phyloP scores from a whole-genome alignment of 2,888 invertebrate genomes.

The Synergus gifuensis region DNA sequence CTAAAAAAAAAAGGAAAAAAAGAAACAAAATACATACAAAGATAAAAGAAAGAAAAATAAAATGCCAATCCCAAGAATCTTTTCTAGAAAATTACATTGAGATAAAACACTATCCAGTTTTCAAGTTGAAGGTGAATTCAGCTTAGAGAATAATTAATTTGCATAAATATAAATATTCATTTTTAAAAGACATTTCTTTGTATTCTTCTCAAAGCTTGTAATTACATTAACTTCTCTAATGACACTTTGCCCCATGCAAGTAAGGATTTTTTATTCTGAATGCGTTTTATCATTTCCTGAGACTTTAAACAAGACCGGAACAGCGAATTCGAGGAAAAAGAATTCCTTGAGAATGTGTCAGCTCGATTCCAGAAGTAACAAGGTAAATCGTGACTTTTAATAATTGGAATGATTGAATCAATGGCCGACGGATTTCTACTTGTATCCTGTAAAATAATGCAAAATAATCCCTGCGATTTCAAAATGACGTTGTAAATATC shows the following conservation, averaged over 20 bases:
- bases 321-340: neutral
- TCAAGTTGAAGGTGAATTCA: neutral
- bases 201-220: neutral
- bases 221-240: neutral
- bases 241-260: neutral
- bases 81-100: neutral
- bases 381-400: constrained; percentile 10
- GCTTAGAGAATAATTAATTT: neutral
- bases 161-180: neutral
- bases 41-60: neutral
- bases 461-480: neutral
- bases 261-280: neutral
- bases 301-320: neutral
- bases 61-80: neutral
- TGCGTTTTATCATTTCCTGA: neutral
- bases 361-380: neutral
- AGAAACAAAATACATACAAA: neutral
- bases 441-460: constrained; percentile 10
- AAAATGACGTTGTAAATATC: constrained; percentile 12
- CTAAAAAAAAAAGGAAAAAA: neutral
- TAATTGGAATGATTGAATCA: constrained; percentile 8
- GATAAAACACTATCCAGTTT: neutral
- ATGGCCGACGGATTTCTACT: neutral
- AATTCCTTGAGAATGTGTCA: constrained; percentile 19
- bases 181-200: neutral